These are phyloP conservation scores for Amblyjoppa proteus DNA, from an alignment of 2,888 invertebrate species.

Conservation along the genomic window DNA sequence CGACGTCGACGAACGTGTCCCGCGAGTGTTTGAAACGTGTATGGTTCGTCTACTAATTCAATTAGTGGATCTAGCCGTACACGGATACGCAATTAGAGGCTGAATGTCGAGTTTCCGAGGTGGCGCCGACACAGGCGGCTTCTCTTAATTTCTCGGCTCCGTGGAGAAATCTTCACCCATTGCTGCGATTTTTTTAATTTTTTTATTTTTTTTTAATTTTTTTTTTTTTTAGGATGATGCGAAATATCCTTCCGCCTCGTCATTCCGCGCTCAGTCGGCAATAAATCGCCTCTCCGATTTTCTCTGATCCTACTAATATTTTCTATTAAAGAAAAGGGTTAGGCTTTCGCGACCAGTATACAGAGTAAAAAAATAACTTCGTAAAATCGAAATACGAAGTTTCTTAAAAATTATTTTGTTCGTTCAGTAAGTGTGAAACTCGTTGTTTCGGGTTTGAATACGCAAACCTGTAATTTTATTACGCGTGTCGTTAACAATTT, in stretches of 20 bases:
- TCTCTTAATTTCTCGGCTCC: not conserved
- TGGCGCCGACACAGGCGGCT: not conserved
- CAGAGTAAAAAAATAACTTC: no score
- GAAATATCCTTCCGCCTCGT: not conserved
- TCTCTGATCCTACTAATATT: not conserved
- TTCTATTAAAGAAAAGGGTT: not conserved
- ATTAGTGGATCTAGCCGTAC: constrained; percentile 66
- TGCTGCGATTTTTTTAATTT: not conserved
- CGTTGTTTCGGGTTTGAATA: no score
- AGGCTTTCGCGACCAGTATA: not conserved
- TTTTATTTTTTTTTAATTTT: not conserved
- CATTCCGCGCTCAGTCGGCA: not conserved
- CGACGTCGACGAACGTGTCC: constrained; percentile 32
- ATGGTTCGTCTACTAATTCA: constrained; percentile 72
- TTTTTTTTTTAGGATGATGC: not conserved
- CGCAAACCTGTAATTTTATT: no score
- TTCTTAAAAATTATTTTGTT: no score
- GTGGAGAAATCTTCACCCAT: not conserved
- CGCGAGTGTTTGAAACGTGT: constrained; percentile 7
- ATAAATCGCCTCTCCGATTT: not conserved
- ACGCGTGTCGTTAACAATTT: no score
- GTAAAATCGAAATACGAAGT: no score
- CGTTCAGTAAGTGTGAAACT: no score
- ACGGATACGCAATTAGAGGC: constrained; percentile 43
- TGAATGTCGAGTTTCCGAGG: not conserved